Evolutionary conservation across 2,113 vertebrate species (phyloP), one percentile per base, ranked within the genome.

Genomic region (Rhea americana): DNA sequence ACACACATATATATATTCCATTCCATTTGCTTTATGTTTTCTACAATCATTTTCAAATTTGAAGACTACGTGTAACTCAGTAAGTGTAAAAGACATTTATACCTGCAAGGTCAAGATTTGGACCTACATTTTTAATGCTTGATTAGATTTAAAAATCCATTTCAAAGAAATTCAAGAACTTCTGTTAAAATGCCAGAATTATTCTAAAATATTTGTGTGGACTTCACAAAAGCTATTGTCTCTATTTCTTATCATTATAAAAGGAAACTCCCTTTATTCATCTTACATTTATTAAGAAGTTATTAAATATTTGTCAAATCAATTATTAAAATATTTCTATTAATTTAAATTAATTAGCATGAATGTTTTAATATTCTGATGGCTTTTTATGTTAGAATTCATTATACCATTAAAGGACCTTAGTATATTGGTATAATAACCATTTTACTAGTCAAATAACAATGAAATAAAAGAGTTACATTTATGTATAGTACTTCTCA

Each of bases 1-100:
- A 35, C 35, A 35, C 35, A 16, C 2, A 16, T 48, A 45, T 13
- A 25, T 0, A 0, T 30, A 28, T 70, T 37, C 13, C 3, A 17
- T 37, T 58, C 56, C 19, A 28, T 65, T 63, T 25, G 28, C 32
- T 16, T 79, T 66, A 26, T 48, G 50, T 74, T 74, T 85, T 61
- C 74, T 81, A 28, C 20, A 48, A 43, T 56, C 2, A 21, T 56
- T 80, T 85, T 55, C 47, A 62, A 55, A 68, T 53, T 85, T 22
- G 59, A 45, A 56, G 55, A 56, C 8, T 56, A 16, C 30, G 55
- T 56, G 28, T 30, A 14, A 47, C 2, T 67, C 10, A 17, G 26
- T 62, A 56, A 62, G 32, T 11, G 4, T 8, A 10, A 15, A 67
- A 47, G 39, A 55, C 9, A 25, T 55, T 74, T 62, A 74, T 68